Conservation (phyloP, 2,113 vertebrate species). For the Neodon shergylaensis region DNA sequence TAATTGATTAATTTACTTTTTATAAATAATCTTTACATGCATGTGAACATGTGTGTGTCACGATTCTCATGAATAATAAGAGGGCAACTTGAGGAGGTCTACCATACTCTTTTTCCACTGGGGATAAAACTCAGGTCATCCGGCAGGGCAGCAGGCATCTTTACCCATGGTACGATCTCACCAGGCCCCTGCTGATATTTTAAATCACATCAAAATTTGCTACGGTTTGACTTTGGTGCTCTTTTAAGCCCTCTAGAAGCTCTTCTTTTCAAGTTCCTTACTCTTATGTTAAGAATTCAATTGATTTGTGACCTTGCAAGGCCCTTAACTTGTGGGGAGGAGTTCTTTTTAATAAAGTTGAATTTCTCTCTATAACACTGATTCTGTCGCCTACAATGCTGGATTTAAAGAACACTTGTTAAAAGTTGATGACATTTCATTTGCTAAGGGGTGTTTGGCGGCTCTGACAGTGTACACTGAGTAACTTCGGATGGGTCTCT, state of each 20-base stretch:
- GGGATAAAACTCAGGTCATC: background rate
- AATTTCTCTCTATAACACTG: background rate
- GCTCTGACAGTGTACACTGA: background rate
- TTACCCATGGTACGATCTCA: background rate
- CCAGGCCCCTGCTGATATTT: background rate
- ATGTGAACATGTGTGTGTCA: background rate
- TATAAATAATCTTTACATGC: background rate
- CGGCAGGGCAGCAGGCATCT: background rate
- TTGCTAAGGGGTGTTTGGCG: background rate
- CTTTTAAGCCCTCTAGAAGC: background rate
- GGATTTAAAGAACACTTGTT: background rate
- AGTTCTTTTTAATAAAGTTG: background rate
- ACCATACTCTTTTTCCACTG: background rate
- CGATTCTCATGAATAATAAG: background rate
- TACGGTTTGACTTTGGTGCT: background rate
- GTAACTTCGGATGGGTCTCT: slow-evolving; percentile 19
- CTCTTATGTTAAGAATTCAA: slow-evolving; percentile 7
- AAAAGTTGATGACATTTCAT: background rate
- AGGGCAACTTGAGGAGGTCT: background rate
- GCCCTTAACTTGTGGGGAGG: background rate
- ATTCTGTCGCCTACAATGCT: background rate
- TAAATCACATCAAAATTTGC: background rate
- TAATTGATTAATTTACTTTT: background rate
- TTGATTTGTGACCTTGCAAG: background rate
- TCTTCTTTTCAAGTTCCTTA: background rate